Evolutionary conservation across 2,113 vertebrate genomes (phyloP), one percentile per base, ranked within the genome.

Genomic region (Sebastes fasciatus): DNA sequence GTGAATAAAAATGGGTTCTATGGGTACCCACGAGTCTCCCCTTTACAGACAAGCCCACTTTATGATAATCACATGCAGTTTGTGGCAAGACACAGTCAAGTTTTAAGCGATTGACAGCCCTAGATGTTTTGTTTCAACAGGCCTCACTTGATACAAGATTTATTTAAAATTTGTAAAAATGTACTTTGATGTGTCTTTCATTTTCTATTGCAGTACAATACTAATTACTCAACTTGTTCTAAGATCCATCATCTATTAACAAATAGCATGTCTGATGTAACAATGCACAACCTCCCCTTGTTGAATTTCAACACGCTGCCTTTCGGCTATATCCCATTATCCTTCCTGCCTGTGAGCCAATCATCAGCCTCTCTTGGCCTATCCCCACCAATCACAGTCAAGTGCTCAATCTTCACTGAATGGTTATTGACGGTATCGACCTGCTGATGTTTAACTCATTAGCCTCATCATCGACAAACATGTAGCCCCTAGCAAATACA

Each of bases 381-480:
- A 16, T 71, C 58, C 21, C 58, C 10, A 79, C 79, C 82, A 90
- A 82, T 88, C 77, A 84, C 51, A 82, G 23, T 21, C 17, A 34
- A 74, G n/a, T 19, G 23, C 19, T 89, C 72, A 69, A 55, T 86
- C 79, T 76, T 51, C 8, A 85, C 60, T 77, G 48, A 86, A 76
- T 52, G 57, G 16, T 65, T 85, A 88, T 88, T 51, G 87, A 71
- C 83, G 74, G 46, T 79, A 88, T 85, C 80, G 87, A 88, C 19
- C 72, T 9, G 46, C 62, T 75, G 82, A 86, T 88, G 79, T 77
- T 83, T 74, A 75, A 79, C 61, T 86, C 84, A 87, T 91, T 90
- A 88, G 63, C 52, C 13, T 84, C 60, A 67, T 89, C 83, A 87
- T 82, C 81, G 82, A 81, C 71, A 82, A 79, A 79, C 76, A 74